These are phyloP conservation scores for Ischnura elegans DNA, from an alignment of 2,888 invertebrate genomes.

Conservation along the genomic window DNA sequence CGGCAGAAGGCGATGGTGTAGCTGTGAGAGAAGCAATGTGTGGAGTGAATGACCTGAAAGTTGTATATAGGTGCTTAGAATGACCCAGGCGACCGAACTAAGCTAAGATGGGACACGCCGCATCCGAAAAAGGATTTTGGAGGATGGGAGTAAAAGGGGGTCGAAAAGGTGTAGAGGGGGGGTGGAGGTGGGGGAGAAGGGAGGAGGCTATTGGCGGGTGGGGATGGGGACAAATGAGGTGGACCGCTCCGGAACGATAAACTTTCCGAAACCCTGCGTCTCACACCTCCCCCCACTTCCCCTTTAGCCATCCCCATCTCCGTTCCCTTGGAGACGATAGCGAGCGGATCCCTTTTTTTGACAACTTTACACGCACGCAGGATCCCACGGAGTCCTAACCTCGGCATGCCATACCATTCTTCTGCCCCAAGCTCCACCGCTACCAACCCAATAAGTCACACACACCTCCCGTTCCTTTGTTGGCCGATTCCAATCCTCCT, in stretches of 20 bases:
- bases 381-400: not conserved
- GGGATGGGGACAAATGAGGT: not conserved
- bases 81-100: constrained; percentile 20
- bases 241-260: constrained; percentile 39
- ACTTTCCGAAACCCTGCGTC: not conserved
- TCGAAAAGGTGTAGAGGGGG: not conserved
- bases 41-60: constrained; percentile 22
- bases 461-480: not conserved
- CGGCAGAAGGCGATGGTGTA: too few species aligned
- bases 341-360: not conserved
- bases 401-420: not conserved
- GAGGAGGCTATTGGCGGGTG: not conserved
- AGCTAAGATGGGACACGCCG: constrained; percentile 4
- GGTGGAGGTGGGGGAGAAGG: not conserved
- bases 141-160: not conserved
- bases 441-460: not conserved
- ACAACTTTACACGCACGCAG: not conserved
- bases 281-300: not conserved
- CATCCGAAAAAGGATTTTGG: not conserved
- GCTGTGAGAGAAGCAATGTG: not conserved
- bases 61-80: constrained; percentile 16
- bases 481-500: not conserved
- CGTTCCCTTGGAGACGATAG: not conserved
- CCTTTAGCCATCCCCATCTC: not conserved
- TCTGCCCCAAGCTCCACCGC: not conserved